A percentile compares a stretch with the other conserved stretches of the same genome.
These are phyloP conservation scores for Eulemur rubriventer DNA, from an alignment of 2,797 vertebrate genomes.

Conservation along the genomic window DNA sequence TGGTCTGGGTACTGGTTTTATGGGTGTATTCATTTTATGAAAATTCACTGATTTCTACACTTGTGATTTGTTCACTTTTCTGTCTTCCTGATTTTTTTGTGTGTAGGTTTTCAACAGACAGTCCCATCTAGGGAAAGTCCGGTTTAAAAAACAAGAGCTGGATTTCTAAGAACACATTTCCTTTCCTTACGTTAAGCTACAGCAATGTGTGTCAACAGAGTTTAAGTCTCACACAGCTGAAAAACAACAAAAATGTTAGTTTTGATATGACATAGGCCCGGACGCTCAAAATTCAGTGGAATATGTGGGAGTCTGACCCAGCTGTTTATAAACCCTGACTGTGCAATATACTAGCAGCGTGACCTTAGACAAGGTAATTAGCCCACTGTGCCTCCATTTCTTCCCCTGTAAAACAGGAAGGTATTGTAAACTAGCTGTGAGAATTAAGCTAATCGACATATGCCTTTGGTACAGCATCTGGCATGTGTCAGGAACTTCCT, in stretches of 20 bases:
- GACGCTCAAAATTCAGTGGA: not conserved
- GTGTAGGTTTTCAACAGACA: not conserved
- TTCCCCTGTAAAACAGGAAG: not conserved
- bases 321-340: not conserved
- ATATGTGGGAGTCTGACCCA: not conserved
- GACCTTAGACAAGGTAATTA: not conserved
- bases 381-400: not conserved
- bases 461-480: not conserved
- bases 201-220: not conserved
- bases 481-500: not conserved
- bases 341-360: not conserved
- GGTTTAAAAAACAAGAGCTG: not conserved
- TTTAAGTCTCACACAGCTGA: not conserved
- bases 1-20: not conserved
- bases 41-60: not conserved
- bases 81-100: not conserved
- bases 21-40: not conserved
- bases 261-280: not conserved
- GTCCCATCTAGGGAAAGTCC: not conserved
- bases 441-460: not conserved
- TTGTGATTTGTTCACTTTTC: not conserved
- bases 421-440: not conserved
- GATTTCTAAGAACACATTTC: constrained; percentile 17
- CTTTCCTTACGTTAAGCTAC: not conserved
- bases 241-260: not conserved